These are phyloP conservation scores for Zaprionus gabonicus DNA, from an alignment of 1,140 invertebrate genomes.

Conservation along the genomic window DNA sequence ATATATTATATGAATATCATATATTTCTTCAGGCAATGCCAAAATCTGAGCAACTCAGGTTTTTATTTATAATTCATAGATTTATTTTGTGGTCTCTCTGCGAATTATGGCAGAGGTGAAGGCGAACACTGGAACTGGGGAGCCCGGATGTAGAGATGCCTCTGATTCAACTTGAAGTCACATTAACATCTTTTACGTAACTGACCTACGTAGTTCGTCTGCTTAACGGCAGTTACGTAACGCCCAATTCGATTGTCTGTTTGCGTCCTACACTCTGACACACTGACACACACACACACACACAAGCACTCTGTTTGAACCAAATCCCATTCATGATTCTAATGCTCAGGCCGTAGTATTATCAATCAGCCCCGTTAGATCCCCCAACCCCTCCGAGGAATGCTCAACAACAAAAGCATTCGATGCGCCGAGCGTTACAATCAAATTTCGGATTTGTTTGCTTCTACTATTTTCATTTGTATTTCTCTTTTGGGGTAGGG, in stretches of 20 bases:
- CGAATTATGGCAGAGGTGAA: background rate
- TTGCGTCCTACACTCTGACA: background rate
- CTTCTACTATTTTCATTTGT: conserved; percentile 48
- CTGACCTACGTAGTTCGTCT: conserved; percentile 64
- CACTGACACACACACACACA: background rate
- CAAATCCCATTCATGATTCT: conserved; percentile 76
- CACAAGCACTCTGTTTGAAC: conserved; percentile 17
- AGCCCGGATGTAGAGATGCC: background rate
- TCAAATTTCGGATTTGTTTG: conserved; percentile 61
- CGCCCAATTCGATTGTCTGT: conserved; percentile 33
- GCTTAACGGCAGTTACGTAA: conserved; percentile 65
- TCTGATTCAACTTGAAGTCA: background rate
- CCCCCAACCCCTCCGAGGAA: conserved; percentile 28
- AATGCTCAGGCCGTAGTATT: conserved; percentile 32
- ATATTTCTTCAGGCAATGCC: background rate
- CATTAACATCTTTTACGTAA: conserved; percentile 60
- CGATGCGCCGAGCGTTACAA: conserved; percentile 36
- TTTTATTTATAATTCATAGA: conserved; percentile 5
- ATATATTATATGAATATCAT: conserved; percentile 14
- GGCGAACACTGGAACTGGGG: background rate
- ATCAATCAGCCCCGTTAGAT: conserved; percentile 32
- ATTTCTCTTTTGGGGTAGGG: conserved; percentile 3
- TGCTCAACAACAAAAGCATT: conserved; percentile 17
- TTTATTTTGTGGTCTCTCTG: background rate
- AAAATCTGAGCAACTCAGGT: conserved; percentile 3